phyloP scores from a whole-genome alignment of 2,888 invertebrate genomes.

The Salticus scenicus region DNA sequence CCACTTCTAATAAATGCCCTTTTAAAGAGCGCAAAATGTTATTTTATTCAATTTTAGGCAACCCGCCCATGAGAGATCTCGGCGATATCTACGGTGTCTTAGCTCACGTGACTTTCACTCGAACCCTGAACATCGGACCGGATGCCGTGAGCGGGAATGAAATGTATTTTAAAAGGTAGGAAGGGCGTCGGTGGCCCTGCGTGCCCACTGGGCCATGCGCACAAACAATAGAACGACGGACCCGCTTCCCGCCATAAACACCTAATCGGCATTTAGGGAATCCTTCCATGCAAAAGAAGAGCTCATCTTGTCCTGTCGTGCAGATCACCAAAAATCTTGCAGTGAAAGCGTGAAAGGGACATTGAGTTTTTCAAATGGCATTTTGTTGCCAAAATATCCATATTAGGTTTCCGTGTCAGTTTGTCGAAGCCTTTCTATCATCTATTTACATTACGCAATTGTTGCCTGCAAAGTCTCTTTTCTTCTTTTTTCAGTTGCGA shows the following conservation, averaged over 20 bases:
- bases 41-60: conserved; percentile 2
- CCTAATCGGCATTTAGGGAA: conserved; percentile 60
- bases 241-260: conserved; percentile 68
- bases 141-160: conserved; percentile 24
- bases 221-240: conserved; percentile 47
- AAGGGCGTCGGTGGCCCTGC: conserved; percentile 28
- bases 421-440: too few relatives aligned
- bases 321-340: too few relatives aligned
- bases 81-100: conserved; percentile 1
- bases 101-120: not conserved
- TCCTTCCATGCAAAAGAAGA: not conserved
- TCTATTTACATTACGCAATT: too few relatives aligned
- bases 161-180: too few relatives aligned
- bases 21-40: conserved; percentile 6
- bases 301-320: not conserved
- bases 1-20: not conserved
- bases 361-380: too few relatives aligned
- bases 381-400: too few relatives aligned
- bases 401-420: too few relatives aligned
- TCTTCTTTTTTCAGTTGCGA: too few relatives aligned
- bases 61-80: not conserved
- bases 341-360: too few relatives aligned
- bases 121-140: conserved; percentile 20
- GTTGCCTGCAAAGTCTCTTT: too few relatives aligned
- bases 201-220: conserved; percentile 6